Evolutionary conservation across 2,113 vertebrate genomes (phyloP), one percentile per base, ranked within the genome.

Genomic region (Dicaeum eximium): DNA sequence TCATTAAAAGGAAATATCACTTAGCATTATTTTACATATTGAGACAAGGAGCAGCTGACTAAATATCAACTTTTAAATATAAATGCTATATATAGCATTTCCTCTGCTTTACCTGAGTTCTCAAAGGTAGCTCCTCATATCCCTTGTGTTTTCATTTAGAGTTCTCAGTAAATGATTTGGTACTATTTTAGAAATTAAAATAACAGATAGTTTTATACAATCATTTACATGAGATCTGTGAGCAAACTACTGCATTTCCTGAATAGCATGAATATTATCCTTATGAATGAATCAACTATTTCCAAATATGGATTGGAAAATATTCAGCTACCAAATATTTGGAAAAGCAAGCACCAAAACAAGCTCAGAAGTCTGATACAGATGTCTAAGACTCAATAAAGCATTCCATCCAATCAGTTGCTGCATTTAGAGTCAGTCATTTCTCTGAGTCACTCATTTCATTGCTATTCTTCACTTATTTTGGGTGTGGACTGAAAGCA

Each of bases 291-390:
- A 96, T 51, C 90, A 91, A 93, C 92, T 92, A 92, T 57, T 91
- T 88, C 96, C 96, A 96, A 97, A 96, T 95, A 97, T 86, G 95
- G 95, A 94, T 60, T 95, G 95, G 96, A 94, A 95, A 95, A 95
- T 86, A 96, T 90, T 94, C 93, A 95, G 93, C 85, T 95, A 90
- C 95, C 71, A 93, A 94, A 93, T 91, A 77, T 92, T 95, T 96
- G 86, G 86, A 96, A 95, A 9, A 95, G 66, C 70, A 95, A 94
- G 82, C 53, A 96, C 82, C 88, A 90, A 95, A 96, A 92, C 94
- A 90, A 84, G 58, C 88, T 93, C 79, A 74, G 58, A 94, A 83
- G 95, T 80, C 79, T 7, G 14, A 90, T 95, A 93, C 75, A 88
- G 82, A 92, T 96, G 96, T 95, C 91, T 87, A 95, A 71, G 62